These are phyloP conservation scores for Dallia pectoralis DNA, from an alignment of 2,797 vertebrate genomes.

Conservation along the genomic window DNA sequence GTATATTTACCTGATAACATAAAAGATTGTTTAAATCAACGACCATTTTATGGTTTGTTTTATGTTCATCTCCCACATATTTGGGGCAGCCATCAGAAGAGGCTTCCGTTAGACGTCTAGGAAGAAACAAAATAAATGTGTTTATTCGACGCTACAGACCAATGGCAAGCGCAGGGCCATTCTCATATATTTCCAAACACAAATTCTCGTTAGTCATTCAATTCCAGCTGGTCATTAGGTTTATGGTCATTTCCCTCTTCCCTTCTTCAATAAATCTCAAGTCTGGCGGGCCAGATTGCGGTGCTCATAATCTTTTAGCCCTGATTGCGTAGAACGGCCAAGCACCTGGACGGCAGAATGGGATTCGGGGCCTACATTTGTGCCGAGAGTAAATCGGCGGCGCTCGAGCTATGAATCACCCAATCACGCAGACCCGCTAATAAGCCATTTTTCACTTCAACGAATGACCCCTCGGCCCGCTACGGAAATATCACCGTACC, in stretches of 20 bases:
- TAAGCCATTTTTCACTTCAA: conserved; percentile 53
- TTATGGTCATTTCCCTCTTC: background rate
- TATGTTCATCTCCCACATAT: too few species aligned
- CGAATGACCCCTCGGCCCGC: conserved; percentile 44
- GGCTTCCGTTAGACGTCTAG: background rate
- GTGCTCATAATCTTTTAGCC: conserved; percentile 45
- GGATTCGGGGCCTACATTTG: conserved; percentile 59
- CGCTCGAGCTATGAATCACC: conserved; percentile 44
- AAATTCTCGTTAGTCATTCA: too few species aligned
- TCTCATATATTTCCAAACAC: too few species aligned
- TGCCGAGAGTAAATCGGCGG: conserved; percentile 61
- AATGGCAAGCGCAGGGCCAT: background rate
- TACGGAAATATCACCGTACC: conserved; percentile 54
- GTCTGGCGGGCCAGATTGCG: conserved; percentile 26
- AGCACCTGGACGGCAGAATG: conserved; percentile 59
- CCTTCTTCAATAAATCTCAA: conserved; percentile 38
- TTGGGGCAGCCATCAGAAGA: background rate
- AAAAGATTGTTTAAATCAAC: too few species aligned
- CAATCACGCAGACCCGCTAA: conserved; percentile 46
- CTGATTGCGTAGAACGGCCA: conserved; percentile 53
- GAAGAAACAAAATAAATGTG: background rate
- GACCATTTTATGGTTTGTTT: too few species aligned
- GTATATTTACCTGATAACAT: too few species aligned
- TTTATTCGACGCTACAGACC: background rate
- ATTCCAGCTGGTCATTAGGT: too few species aligned